These are phyloP conservation scores for Wasmannia auropunctata DNA, from an alignment of 1,140 invertebrate genomes.

Conservation along the genomic window DNA sequence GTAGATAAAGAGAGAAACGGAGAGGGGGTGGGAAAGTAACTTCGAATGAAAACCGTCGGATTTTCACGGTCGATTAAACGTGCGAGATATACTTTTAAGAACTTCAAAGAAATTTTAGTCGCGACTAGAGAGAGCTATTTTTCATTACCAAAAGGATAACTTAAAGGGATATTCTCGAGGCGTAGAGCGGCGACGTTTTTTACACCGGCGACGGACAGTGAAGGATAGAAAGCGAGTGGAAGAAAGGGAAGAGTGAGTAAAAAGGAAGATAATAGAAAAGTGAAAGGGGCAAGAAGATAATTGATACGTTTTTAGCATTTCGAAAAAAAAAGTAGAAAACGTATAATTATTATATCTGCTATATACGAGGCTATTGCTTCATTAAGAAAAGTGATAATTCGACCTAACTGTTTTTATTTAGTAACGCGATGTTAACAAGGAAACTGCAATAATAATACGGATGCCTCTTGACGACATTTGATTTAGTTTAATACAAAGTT, in stretches of 20 bases:
- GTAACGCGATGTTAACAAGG: constrained; percentile 60
- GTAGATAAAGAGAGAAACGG: background rate
- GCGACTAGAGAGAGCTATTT: background rate
- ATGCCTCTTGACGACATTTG: background rate
- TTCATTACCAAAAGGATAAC: background rate
- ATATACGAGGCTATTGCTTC: too few relatives aligned
- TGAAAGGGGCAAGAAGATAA: background rate
- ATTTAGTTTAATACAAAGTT: background rate
- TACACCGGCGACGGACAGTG: background rate
- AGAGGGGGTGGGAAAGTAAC: background rate
- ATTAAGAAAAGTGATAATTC: background rate
- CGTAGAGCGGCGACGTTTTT: background rate
- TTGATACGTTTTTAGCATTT: background rate
- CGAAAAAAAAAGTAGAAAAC: background rate
- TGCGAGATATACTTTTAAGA: background rate
- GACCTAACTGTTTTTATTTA: background rate
- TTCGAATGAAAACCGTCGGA: constrained; percentile 2
- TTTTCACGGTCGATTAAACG: background rate
- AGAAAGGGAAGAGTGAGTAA: background rate
- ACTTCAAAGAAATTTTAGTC: background rate
- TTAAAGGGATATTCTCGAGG: background rate
- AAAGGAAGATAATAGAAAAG: background rate
- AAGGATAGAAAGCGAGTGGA: background rate
- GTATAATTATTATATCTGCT: background rate
- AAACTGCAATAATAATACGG: constrained; percentile 31